A percentile compares a stretch with the other conserved stretches of the same genome.
Conservation (phyloP, 2,113 vertebrate species). For the Erythrocercus mccallii region DNA sequence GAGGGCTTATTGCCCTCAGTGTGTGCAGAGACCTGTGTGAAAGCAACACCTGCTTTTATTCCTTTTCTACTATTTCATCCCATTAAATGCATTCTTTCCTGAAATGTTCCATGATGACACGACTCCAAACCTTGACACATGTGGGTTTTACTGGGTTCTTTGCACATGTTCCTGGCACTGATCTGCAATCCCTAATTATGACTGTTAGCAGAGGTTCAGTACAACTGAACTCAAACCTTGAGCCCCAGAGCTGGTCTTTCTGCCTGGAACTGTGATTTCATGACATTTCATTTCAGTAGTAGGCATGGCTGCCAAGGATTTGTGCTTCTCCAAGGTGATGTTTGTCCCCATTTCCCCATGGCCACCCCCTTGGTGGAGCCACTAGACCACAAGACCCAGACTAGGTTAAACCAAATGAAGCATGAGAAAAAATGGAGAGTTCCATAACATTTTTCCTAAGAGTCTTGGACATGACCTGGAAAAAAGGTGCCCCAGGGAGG, state of each 20-base stretch:
- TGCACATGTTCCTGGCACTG: background rate
- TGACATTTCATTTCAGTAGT: background rate
- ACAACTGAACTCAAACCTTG: background rate
- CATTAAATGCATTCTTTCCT: background rate
- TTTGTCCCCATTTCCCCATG: background rate
- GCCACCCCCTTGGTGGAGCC: too few relatives aligned
- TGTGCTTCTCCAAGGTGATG: background rate
- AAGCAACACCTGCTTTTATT: conserved; percentile 8
- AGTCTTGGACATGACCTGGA: background rate
- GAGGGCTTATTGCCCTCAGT: background rate
- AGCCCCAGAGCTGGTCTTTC: background rate
- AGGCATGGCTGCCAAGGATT: background rate
- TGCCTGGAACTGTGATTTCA: background rate
- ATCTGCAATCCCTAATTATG: background rate
- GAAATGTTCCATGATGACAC: background rate
- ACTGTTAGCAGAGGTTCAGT: background rate
- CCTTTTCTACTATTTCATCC: background rate
- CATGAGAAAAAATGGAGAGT: background rate
- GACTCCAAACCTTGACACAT: background rate
- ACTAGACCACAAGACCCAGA: background rate
- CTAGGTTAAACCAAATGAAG: background rate
- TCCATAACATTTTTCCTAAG: background rate
- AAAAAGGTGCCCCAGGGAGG: background rate
- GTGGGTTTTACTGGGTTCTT: background rate
- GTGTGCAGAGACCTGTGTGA: background rate